Evolutionary conservation across 2,888 invertebrate species (phyloP), one percentile per base, ranked within the genome.

Genomic region (Nemoura dubitans): DNA sequence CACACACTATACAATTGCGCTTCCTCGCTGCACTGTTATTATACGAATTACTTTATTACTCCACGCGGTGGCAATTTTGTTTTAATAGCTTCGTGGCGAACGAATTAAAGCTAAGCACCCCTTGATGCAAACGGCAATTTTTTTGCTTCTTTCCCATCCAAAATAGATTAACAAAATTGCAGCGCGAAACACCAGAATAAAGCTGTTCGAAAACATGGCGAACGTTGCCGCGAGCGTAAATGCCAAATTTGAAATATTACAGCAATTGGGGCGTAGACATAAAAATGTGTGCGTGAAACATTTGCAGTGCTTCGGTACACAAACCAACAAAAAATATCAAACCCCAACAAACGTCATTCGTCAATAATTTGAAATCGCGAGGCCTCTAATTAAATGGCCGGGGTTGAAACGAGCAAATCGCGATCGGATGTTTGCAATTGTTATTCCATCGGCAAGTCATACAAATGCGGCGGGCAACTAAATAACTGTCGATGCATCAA

Each of bases 401-500:
- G 14, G 21, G 14, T 21, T 59, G 59, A 21, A 59, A 59, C 59
- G 2, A 59, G 59, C 59, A 59, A 59, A 59, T 59, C 59, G 59
- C 21, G 59, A 16, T 21, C 59, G 59, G 14, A 59, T 59, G 59
- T 59, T 59, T 59, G 36, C 36, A n/a, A n/a, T 36, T 36, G 59
- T 59, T 59, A 59, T 59, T 59, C 21, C 59, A 59, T 59, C 59
- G 21, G 21, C 59, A 59, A 59, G 59, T 59, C 59, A 59, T 7
- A 59, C 59, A 59, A 59, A 59, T 7, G 59, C 21, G 59, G 3
- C 10, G 36, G 36, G 10, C 59, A 59, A 59, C 59, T 59, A 59
- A 59, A 59, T 59, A 59, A 59, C 59, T 59, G 59, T 59, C 59
- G 59, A 59, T 59, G 59, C 59, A 59, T 59, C 59, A 59, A 59